Base-by-base conservation (phyloP, 2,888 invertebrate species). In the Hypena proboscidalis region DNA sequence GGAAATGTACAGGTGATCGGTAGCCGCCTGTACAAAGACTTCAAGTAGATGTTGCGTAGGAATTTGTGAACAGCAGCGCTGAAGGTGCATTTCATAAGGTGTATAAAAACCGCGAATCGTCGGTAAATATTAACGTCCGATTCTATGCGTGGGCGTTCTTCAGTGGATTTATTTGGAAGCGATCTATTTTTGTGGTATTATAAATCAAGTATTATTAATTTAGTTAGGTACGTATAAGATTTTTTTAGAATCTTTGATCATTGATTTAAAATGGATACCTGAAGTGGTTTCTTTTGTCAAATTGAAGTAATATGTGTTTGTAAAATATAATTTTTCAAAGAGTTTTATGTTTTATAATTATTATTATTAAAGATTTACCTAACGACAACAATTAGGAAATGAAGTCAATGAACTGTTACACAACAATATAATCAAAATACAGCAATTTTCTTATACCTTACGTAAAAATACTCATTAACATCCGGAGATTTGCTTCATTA, bases 41-140 rank as follows among this genome's bases (percentile, higher is more conserved):
- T 34, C 27, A 31, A 40, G 40, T 43, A 39, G 35, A 40, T 44
- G 34, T 29, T 45, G 45, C 49, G 66, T 36, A 25, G 54, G 53
- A 41, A 44, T 14, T n/a, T 41, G 15, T 55, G 64, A 60, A 67
- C 60, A 65, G 36, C 33, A 31, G 19, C 43, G 43, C 49, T 52
- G 37, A 57, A 65, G 64, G 64, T 65, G 57, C 50, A 59, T 59
- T 64, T 50, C 31, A 44, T 44, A 45, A 57, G 59, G 59, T 63
- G 48, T 67, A 59, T 63, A 50, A 54, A 63, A 59, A 62, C 43
- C 57, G 64, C 57, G 59, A 59, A 67, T 63, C 52, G 50, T 55
- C 45, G 43, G 50, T 58, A 60, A 61, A 65, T 54, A 64, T 49
- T 40, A 50, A 34, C 50, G 39, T 44, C 32, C 29, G 44, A 50